Conservation (phyloP, 92 coral and sea anemone genomes). For the Montipora capitata region DNA sequence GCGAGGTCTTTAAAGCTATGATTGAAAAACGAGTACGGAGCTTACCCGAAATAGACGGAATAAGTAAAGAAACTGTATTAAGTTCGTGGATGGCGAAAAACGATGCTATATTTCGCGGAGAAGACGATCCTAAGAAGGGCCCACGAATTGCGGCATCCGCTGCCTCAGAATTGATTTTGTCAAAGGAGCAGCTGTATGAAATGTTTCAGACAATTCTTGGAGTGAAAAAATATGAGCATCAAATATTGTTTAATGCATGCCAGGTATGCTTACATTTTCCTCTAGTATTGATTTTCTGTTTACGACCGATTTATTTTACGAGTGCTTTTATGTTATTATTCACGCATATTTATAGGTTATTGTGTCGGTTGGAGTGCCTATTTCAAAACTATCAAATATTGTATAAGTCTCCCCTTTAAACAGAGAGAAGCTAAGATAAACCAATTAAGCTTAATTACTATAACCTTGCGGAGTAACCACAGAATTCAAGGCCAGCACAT, state of each 20-base stretch:
- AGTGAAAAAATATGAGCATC: conserved; percentile 93
- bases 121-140: conserved; percentile 88
- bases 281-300: neutral
- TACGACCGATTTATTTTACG: neutral
- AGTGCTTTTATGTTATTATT: neutral
- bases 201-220: conserved; percentile 96
- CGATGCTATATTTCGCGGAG: conserved; percentile 98
- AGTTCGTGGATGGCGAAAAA: conserved; percentile 99
- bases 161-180: conserved; percentile 91
- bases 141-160: conserved; percentile 86
- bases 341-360: neutral
- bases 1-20: conserved; percentile 93
- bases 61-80: conserved; percentile 95
- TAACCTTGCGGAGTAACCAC: no score
- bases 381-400: no score
- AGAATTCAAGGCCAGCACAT: no score
- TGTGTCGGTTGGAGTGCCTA: neutral
- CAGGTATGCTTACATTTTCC: conserved; percentile 74
- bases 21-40: conserved; percentile 95
- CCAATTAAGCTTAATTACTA: no score
- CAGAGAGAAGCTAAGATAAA: no score
- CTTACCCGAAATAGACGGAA: conserved; percentile 90
- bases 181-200: conserved; percentile 98
- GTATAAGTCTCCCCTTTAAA: no score
- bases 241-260: conserved; percentile 94